Percentiles rank a stretch among this genome's conserved stretches.
phyloP scores from a whole-genome alignment of 2,113 vertebrate species.

The Phylloscopus trochiloides region DNA sequence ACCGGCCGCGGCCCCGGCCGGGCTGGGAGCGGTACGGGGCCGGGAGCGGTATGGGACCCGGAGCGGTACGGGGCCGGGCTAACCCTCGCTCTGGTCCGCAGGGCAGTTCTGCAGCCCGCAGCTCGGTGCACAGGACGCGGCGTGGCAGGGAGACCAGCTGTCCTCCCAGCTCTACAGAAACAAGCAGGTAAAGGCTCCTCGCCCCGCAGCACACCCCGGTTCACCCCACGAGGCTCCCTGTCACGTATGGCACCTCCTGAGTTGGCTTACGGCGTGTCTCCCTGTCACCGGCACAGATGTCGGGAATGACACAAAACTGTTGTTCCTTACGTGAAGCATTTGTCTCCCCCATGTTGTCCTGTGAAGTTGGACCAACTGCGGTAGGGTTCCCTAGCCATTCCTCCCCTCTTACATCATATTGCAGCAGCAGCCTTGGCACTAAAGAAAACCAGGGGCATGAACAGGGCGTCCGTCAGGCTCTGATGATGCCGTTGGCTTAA shows the following conservation, averaged over 20 bases:
- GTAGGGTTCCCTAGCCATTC: not conserved
- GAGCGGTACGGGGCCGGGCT: not conserved
- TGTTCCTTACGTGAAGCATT: not conserved
- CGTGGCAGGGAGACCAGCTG: conserved; percentile 77
- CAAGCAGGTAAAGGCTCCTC: conserved; percentile 80
- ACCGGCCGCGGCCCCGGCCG: not conserved
- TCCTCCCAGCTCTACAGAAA: conserved; percentile 89
- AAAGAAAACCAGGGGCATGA: not conserved
- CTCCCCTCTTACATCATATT: not conserved
- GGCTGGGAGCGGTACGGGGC: not conserved
- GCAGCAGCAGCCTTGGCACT: not conserved
- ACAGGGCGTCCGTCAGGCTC: not conserved
- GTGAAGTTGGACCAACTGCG: not conserved
- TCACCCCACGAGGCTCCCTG: not conserved
- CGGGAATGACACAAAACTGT: not conserved
- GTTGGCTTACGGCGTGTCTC: not conserved
- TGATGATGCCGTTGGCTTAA: not conserved
- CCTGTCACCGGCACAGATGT: rapidly evolving
- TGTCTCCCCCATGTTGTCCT: not conserved
- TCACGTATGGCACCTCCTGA: rapidly evolving
- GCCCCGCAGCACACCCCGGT: rapidly evolving
- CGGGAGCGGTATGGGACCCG: not conserved
- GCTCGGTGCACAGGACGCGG: conserved; percentile 31
- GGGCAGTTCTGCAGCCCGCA: conserved; percentile 19
- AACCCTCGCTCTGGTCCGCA: conserved; percentile 2